Evolutionary conservation across 2,888 invertebrate species (phyloP), one percentile per base, ranked within the genome.

Genomic region (Drosophila anceps): DNA sequence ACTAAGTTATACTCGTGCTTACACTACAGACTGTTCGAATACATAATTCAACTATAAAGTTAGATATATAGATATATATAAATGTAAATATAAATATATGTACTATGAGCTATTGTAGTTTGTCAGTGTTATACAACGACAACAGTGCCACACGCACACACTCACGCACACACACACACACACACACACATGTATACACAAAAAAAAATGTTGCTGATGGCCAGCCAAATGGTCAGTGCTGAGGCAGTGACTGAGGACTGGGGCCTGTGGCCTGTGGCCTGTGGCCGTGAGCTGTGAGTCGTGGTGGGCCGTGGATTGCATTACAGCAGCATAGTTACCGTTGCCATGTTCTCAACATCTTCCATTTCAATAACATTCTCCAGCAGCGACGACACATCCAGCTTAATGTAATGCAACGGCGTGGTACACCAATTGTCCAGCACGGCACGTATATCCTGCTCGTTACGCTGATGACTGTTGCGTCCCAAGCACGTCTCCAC

Each of bases 361-460:
- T 97, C 97, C 97, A 97, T 97, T 91, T 97, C 96, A 63, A 97
- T 95, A 44, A 96, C 96, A 81, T 96, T 96, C 93, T 98, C 98
- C 61, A 98, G 94, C 77, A 98, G 93, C 24, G 96, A 95, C 18
- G 97, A 95, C 12, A 98, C 95, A 92, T 98, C 98, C 73, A 98
- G 92, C 76, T 95, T 94, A 35, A 96, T 95, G 92, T 97, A 97
- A 91, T 97, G 96, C n/a, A 94, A 90, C 2, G 98, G 98, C 0
- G 97, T 97, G 13, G 94, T 92, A 92, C 96, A 96, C 95, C 98
- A 98, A 57, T 94, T 94, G 69, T 95, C 92, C 48, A 95, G 93
- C 70, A 97, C 95, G 76, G 94, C 94, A 88, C 96, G 94, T 50
- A 99, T 96, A 67, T 98, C 98, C 2, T 95, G 94, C 83, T 96